These are phyloP conservation scores for Scopus umbretta DNA, from an alignment of 2,113 vertebrate genomes.

Conservation along the genomic window DNA sequence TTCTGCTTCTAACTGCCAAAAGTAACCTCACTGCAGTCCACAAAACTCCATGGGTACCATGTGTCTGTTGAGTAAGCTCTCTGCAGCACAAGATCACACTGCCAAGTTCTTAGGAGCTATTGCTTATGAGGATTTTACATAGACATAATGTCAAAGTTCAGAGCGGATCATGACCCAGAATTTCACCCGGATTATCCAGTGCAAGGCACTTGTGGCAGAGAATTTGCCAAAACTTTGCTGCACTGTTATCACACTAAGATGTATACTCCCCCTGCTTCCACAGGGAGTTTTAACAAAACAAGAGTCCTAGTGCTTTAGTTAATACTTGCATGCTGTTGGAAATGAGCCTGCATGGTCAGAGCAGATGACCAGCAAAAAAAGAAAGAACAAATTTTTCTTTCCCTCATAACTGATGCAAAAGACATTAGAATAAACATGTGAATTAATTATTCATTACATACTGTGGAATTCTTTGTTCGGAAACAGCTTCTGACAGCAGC, in stretches of 20 bases:
- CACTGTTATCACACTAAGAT: neutral
- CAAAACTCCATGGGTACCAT: neutral
- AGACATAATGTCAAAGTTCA: neutral
- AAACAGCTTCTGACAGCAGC: neutral
- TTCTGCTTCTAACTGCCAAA: neutral
- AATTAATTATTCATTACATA: neutral
- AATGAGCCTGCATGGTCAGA: neutral
- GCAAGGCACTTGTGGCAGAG: neutral
- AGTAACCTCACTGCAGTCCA: neutral
- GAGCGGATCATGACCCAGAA: rapidly evolving
- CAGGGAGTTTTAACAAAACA: neutral
- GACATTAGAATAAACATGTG: neutral
- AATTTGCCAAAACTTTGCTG: neutral
- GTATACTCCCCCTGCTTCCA: neutral
- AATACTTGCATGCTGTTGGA: neutral
- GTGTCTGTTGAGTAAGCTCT: neutral
- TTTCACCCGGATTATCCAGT: neutral
- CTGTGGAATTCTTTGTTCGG: neutral
- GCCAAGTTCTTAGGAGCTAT: neutral
- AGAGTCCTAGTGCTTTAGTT: neutral
- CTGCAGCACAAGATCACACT: neutral
- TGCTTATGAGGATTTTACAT: neutral
- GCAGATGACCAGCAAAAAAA: neutral
- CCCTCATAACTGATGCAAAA: neutral
- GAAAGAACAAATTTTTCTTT: neutral